These are phyloP conservation scores for Aplidium turbinatum DNA, from an alignment of 23 tunicate genomes.

Conservation along the genomic window DNA sequence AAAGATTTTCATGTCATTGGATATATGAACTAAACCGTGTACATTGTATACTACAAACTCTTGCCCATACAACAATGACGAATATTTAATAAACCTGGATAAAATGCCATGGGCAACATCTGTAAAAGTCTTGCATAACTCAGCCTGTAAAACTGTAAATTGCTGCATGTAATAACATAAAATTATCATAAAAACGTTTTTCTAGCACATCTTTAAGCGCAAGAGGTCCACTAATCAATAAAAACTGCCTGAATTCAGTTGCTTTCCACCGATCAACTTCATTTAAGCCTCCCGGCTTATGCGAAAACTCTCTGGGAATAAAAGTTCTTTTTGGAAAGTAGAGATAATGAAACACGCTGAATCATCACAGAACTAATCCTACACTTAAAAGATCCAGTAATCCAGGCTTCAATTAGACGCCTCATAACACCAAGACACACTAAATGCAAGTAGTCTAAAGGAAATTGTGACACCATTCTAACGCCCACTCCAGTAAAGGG, in stretches of 20 bases:
- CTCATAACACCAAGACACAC: constrained; percentile 44
- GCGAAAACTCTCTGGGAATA: constrained; percentile 31
- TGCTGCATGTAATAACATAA: constrained; percentile 37
- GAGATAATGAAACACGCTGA: constrained; percentile 1
- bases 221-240: constrained; percentile 40
- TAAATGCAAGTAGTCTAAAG: constrained; percentile 43
- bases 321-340: constrained; percentile 4
- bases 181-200: constrained; percentile 23
- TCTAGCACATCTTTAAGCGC: not conserved
- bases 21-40: constrained; percentile 33
- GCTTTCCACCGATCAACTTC: constrained; percentile 50
- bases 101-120: constrained; percentile 18
- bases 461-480: not conserved
- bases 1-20: constrained; percentile 23
- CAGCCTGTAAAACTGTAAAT: constrained; percentile 10
- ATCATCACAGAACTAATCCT: not conserved
- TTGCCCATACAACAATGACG: constrained; percentile 19
- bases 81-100: constrained; percentile 28
- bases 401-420: constrained; percentile 23
- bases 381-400: constrained; percentile 1
- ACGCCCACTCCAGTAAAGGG: not conserved
- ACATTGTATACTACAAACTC: constrained; percentile 35
- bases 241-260: constrained; percentile 47
- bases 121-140: not conserved
- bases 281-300: constrained; percentile 37